Evolutionary conservation across 1,140 invertebrate genomes (phyloP), one percentile per base, ranked within the genome.

Genomic region (Anastatus disparis): DNA sequence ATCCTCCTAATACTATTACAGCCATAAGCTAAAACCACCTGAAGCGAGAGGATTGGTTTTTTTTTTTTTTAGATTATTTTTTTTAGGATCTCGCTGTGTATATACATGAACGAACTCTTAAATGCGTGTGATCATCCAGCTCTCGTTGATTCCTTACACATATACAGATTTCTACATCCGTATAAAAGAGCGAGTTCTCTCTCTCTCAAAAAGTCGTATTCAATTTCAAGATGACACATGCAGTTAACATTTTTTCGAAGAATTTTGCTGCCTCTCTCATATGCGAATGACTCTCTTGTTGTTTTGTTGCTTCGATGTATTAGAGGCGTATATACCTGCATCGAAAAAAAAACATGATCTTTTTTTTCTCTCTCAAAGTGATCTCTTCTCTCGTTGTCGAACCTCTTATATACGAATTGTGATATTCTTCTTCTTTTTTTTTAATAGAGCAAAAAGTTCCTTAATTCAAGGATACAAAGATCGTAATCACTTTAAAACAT

Each of bases 151-250:
- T 48, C 17, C 27, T 24, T 64, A 40, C 13, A 17, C 31, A 15
- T 20, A 24, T n/a, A 3, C 20, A 15, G n/a, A 24, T n/a, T n/a
- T n/a, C n/a, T n/a, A n/a, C n/a, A n/a, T n/a, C n/a, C n/a, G n/a
- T n/a, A n/a, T n/a, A n/a, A n/a, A n/a, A n/a, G n/a, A n/a, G n/a
- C n/a, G n/a, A n/a, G n/a, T n/a, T n/a, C n/a, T n/a, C n/a, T n/a
- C n/a, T n/a, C n/a, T n/a, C n/a, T n/a, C n/a, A n/a, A n/a, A n/a
- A n/a, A n/a, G n/a, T 15, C 50, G 55, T 59, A 68, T 68, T 68
- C 40, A 53, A 59, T 58, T 68, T 68, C 65, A 38, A 59, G 65
- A 68, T 68, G 65, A 68, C 65, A 68, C 53, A 68, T 68, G 53
- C 65, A 68, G 65, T 68, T 68, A 68, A 68, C 44, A 52, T 68